Conservation (phyloP, 2,888 invertebrate genomes). For the Cremastinae sp. region DNA sequence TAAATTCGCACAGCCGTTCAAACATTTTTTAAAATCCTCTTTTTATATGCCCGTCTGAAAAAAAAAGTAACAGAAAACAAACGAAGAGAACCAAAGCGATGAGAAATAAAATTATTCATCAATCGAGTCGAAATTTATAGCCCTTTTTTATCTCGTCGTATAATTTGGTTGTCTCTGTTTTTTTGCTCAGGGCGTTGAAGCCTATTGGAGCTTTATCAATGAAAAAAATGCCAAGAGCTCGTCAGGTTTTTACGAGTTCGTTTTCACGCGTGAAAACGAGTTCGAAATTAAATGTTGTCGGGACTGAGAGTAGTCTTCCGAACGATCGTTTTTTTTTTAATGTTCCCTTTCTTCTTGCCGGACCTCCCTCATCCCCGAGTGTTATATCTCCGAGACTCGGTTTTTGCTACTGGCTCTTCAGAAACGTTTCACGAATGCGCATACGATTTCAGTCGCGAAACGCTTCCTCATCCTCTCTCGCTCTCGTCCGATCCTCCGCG, state of each 20-base stretch:
- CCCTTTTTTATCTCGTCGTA: not conserved
- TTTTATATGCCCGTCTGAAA: not conserved
- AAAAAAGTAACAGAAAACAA: not conserved
- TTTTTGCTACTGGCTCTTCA: slow-evolving; percentile 31
- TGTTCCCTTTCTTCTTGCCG: slow-evolving; percentile 22
- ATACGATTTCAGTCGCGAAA: slow-evolving; percentile 35
- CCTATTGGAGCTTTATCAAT: not conserved
- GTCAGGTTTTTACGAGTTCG: slow-evolving; percentile 42
- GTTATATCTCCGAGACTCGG: slow-evolving; percentile 47
- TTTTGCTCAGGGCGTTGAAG: not conserved
- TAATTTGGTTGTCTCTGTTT: not conserved
- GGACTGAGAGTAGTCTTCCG: slow-evolving; percentile 21
- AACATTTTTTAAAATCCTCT: not conserved
- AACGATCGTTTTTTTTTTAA: slow-evolving; percentile 4
- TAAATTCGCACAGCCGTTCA: slow-evolving; percentile 20
- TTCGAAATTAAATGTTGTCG: slow-evolving; percentile 49
- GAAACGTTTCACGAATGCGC: slow-evolving; percentile 48
- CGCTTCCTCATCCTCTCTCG: slow-evolving; percentile 53
- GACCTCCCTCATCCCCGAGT: slow-evolving; percentile 17
- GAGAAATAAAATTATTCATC: not conserved
- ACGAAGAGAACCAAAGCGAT: not conserved
- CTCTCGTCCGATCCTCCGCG: slow-evolving; percentile 8
- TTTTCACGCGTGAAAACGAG: slow-evolving; percentile 54
- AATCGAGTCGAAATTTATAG: not conserved
- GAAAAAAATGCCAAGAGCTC: slow-evolving; percentile 6